phyloP scores from a whole-genome alignment of 23 tunicate species.

The Clavelina lepadiformis region DNA sequence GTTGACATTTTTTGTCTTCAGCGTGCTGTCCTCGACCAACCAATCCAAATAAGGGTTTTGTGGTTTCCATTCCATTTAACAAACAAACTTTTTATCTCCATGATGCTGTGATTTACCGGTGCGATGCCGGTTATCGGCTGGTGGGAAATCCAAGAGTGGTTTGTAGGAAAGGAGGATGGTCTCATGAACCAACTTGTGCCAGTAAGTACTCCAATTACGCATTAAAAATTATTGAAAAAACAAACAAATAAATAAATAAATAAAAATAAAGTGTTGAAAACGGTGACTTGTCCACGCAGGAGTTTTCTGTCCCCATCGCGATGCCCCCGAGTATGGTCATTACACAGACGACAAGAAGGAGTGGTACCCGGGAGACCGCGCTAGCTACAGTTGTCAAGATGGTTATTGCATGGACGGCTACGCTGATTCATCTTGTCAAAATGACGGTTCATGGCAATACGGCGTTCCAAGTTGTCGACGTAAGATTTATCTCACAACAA shows the following conservation, averaged over 20 bases:
- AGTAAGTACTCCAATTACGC: no score
- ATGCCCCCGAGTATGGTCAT: constrained; percentile 11
- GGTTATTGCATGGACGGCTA: constrained; percentile 15
- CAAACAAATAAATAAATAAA: no score
- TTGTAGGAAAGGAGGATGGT: constrained; percentile 12
- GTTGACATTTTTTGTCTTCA: no score
- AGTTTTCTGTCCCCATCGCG: constrained; percentile 6
- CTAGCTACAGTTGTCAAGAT: constrained; percentile 15
- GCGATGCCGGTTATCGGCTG: constrained; percentile 18
- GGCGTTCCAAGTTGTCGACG: constrained; percentile 15
- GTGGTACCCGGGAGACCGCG: constrained; percentile 24
- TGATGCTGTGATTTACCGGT: constrained; percentile 4
- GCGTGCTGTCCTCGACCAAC: no score
- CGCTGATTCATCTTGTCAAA: constrained; percentile 15
- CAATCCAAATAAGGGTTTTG: no score
- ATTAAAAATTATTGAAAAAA: no score
- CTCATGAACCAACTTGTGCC: neutral
- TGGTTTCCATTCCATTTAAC: no score
- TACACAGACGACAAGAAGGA: neutral
- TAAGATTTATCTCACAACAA: no score
- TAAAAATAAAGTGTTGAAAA: no score
- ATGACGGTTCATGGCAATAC: constrained; percentile 16
- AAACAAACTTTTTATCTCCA: no score
- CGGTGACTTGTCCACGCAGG: no score
- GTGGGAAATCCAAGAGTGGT: constrained; percentile 1